Percentiles rank a stretch among this genome's conserved stretches.
phyloP scores from a whole-genome alignment of 2,797 vertebrate genomes.

The Argyrosomus regius region DNA sequence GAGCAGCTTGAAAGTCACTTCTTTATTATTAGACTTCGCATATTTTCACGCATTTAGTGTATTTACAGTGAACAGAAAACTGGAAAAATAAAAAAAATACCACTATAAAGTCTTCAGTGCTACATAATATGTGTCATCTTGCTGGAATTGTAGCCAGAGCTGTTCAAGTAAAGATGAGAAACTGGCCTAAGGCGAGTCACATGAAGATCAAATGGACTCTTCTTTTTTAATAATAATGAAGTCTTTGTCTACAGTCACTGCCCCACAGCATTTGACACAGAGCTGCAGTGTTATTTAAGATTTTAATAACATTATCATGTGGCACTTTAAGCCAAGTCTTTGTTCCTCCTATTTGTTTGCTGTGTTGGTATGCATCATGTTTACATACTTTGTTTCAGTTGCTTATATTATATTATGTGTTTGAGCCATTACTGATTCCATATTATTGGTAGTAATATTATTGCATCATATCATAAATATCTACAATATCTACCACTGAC shows the following conservation, averaged over 20 bases:
- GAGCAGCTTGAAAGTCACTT: neutral
- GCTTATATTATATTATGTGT: neutral
- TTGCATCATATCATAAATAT: neutral
- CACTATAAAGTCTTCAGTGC: neutral
- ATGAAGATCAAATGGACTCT: conserved; percentile 50
- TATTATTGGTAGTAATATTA: neutral
- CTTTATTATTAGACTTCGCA: too few relatives aligned
- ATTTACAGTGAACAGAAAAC: neutral
- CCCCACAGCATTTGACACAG: conserved; percentile 6
- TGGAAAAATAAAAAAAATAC: neutral
- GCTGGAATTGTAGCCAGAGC: neutral
- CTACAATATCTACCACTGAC: neutral
- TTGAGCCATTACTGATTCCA: neutral
- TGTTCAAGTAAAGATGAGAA: neutral
- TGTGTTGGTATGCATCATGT: neutral
- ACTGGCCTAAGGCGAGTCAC: conserved; percentile 58
- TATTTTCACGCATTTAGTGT: neutral
- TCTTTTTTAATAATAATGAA: conserved; percentile 24
- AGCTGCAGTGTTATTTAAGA: neutral
- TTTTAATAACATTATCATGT: neutral
- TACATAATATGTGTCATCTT: neutral
- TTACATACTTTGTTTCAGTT: neutral
- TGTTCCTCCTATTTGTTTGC: too few relatives aligned
- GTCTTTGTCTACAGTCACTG: conserved; percentile 45
- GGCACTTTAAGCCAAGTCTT: neutral